Base-by-base conservation (phyloP, 2,888 invertebrate species). In the Troglohyphantes excavatus region DNA sequence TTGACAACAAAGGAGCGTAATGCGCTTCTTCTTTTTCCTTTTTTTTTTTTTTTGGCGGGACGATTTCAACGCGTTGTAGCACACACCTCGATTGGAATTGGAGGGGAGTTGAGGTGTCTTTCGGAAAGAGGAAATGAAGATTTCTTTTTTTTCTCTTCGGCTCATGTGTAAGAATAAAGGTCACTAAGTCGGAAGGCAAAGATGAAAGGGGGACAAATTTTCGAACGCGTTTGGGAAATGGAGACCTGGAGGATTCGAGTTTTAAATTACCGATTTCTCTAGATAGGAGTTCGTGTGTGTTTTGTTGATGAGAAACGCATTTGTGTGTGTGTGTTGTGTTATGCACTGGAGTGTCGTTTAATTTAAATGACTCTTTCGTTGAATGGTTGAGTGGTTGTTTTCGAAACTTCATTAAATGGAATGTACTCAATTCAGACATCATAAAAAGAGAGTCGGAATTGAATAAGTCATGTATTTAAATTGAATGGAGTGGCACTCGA, bases 1-100 rank as follows among this genome's bases (percentile, higher is more conserved):
- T 78, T 70, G 78, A 86, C 85, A 70, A 86, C 53, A 53, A 53
- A 53, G 68, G 70, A 86, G 68, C 78, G 73, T 83, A 83, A 83
- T 83, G 83, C 73, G 43, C 46, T 27, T 46, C 70, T 43, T 65
- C 39, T 84, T 23, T 53, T 33, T 68, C 59, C 23, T 39, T 61
- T 2, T 61, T 84, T 23, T 53, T 33, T 68, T 68, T 39, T 39
- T 61, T 2, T 19, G 7, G 27, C 53, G 67, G 53, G 53, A 63
- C 68, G 75, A 76, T 76, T 84, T 75, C 67, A 84, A 53, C 84
- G 61, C 61, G 73, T 46, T 26, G 59, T 53, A 53, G 53, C 2
- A 53, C 53, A 53, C 26, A 75, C 75, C 6, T 59, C 75, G 75
- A 75, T 75, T 53, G n/a, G 53, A 53, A 53, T 53, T 75, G 70